Evolutionary conservation across 2,888 invertebrate genomes (phyloP).

Genomic region (Tipula vernalis): DNA sequence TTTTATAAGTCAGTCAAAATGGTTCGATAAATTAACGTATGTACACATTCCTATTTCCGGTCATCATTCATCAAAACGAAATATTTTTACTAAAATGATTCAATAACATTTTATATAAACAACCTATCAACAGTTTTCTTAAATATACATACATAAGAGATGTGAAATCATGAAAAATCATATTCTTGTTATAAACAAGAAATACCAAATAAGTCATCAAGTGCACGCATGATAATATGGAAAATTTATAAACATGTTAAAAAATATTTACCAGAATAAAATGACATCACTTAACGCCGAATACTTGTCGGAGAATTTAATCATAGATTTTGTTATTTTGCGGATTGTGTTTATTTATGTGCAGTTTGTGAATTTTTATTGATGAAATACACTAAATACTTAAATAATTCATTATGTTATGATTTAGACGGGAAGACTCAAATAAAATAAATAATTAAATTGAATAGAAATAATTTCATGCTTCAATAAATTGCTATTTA

Average conservation of each 20-base stretch:
- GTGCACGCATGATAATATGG: not conserved
- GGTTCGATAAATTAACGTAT: not conserved
- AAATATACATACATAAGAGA: not conserved
- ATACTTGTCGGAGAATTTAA: no score
- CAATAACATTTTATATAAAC: not conserved
- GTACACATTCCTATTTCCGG: not conserved
- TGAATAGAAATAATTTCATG: no score
- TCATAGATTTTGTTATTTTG: no score
- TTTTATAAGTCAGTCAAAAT: not conserved
- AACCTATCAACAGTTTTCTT: not conserved
- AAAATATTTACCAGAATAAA: not conserved
- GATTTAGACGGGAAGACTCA: no score
- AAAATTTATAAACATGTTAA: not conserved
- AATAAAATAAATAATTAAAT: no score
- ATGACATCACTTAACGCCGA: not conserved
- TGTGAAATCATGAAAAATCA: not conserved
- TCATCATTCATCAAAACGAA: not conserved
- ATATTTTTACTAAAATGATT: not conserved
- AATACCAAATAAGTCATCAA: not conserved
- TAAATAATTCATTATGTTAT: no score
- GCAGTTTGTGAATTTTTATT: no score
- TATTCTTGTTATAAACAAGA: not conserved
- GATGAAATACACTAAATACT: no score
- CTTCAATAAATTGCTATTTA: no score
- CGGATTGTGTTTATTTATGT: no score